These are phyloP conservation scores for Tragulus kanchil DNA, from an alignment of 2,113 vertebrate species.

Conservation along the genomic window DNA sequence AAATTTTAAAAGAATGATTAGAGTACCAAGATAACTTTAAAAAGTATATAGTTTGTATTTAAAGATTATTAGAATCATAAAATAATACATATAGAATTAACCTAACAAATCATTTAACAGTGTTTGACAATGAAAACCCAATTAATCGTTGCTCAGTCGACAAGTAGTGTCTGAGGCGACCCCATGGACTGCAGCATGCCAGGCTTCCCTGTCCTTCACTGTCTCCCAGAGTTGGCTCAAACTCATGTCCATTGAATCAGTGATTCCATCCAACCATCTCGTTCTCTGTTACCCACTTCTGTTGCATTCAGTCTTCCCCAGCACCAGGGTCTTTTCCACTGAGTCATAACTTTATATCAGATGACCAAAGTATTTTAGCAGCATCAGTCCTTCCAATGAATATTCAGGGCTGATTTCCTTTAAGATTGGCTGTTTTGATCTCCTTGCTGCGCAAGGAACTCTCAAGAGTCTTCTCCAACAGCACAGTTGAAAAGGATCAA, in stretches of 20 bases:
- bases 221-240: neutral
- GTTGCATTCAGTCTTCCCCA: neutral
- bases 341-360: neutral
- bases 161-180: neutral
- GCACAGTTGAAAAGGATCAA: neutral
- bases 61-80: conserved; percentile 19
- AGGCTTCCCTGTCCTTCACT: neutral
- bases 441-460: neutral
- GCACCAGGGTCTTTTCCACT: neutral
- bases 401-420: neutral
- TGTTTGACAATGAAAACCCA: neutral
- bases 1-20: conserved; percentile 28
- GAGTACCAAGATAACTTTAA: conserved; percentile 43
- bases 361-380: neutral
- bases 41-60: neutral
- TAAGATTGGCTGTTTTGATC: neutral
- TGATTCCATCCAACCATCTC: neutral
- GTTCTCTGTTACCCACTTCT: neutral
- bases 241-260: neutral
- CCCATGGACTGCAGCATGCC: neutral
- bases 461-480: neutral
- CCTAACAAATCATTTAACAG: neutral
- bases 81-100: neutral
- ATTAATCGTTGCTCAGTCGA: neutral
- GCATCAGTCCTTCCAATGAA: neutral